Evolutionary conservation across 2,888 invertebrate species (phyloP), one percentile per base, ranked within the genome.

Genomic region (Empis livida): DNA sequence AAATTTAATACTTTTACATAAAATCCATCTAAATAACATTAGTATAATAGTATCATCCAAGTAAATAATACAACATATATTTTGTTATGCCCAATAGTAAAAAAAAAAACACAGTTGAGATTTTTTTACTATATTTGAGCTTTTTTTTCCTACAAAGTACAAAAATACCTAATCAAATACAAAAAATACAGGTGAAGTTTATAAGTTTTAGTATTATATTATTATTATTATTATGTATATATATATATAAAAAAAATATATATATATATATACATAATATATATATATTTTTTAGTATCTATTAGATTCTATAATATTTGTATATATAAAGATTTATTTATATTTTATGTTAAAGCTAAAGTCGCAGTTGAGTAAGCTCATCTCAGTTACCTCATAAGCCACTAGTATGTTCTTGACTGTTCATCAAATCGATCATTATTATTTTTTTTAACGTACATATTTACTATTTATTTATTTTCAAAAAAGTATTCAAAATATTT

Each of bases 291-390:
- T 27, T 27, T 27, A 27, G 23, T 27, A 27, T 27, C 23, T 27
- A 27, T 9, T 27, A 27, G 3, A 20, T 8, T 27, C 8, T 8
- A 27, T 20, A 20, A 5, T 20, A 20, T n/a, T n/a, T n/a, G n/a
- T 27, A 27, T 27, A 27, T 27, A 8, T 6, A 27, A 27, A 27
- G 23, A 27, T 27, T 41, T 27, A 8, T 27, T 41, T 27, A 20
- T 41, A 2, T 40, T 20, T 40, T 10, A 13, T 40, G 9, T 20
- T 40, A 23, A 27, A 27, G 23, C 9, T 11, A 27, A 41, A 41
- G 41, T 41, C 49, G 41, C 49, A 49, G 46, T 47, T 49, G 47
- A 49, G 50, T 53, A 52, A 50, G 53, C 53, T 53, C 53, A 53
- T 53, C 53, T 50, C 49, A 49, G 17, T 23, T 14, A n/a, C n/a